A percentile compares a stretch with the other conserved stretches of the same genome.
phyloP scores from a whole-genome alignment of 2,113 vertebrate species.

The Hydrolagus affinis region DNA sequence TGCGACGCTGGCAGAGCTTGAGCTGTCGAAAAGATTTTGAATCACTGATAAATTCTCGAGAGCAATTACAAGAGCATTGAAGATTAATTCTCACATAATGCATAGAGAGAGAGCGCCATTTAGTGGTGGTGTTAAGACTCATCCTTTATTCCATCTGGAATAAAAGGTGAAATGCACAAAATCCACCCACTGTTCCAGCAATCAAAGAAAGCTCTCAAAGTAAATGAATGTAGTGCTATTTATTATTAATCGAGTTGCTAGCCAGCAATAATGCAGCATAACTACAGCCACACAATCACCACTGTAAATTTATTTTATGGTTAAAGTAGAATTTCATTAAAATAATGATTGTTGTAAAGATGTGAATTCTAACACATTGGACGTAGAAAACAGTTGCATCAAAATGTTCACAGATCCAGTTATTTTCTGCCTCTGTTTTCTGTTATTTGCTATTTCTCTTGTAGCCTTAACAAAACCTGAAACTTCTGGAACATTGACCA shows the following conservation, averaged over 20 bases:
- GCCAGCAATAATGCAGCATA: neutral
- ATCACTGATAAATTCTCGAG: too few relatives aligned
- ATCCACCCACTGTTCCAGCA: neutral
- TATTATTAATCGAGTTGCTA: neutral
- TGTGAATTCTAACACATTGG: too few relatives aligned
- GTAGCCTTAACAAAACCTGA: too few relatives aligned
- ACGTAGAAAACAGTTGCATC: too few relatives aligned
- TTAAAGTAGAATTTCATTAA: neutral
- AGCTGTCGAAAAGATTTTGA: too few relatives aligned
- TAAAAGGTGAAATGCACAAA: neutral
- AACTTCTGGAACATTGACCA: too few relatives aligned
- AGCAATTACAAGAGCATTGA: too few relatives aligned
- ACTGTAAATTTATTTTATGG: neutral
- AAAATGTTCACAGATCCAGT: too few relatives aligned
- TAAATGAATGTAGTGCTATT: neutral
- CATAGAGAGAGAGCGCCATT: neutral
- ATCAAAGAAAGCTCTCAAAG: neutral
- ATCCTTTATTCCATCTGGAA: neutral
- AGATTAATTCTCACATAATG: neutral
- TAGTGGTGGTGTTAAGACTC: neutral
- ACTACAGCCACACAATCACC: neutral
- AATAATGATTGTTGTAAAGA: neutral
- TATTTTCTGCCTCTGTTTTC: too few relatives aligned
- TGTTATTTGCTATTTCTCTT: too few relatives aligned
- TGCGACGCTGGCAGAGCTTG: too few relatives aligned